Base-by-base conservation (phyloP, 1,140 invertebrate genomes). In the Trichonephila clavata region DNA sequence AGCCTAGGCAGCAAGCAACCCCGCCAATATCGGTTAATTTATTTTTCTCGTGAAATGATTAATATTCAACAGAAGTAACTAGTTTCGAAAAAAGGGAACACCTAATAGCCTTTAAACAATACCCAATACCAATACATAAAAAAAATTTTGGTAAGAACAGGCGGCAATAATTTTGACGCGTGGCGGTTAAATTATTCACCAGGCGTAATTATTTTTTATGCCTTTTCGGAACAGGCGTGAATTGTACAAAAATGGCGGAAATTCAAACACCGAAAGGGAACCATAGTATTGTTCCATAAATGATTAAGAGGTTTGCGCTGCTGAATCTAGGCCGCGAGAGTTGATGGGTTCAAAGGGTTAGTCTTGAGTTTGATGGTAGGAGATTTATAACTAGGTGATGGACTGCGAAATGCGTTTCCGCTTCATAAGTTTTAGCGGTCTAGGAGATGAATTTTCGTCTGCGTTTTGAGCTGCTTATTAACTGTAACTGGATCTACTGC, bases 271-370 rank as follows among this genome's bases (percentile, higher is more conserved):
- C 63, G 43, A 77, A 77, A 21, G 43, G 57, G 61, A 24, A 57
- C 21, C 18, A n/a, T 8, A 20, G 87, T 77, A 89, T 89, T 89
- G 87, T 89, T 89, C 65, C 14, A 57, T 24, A 77, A 39, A 71
- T 50, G 63, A 81, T 90, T 24, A 71, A 80, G 21, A 81, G 43
- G 71, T 18, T 80, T 77, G 39, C 39, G 18, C n/a, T 27, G 39
- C n/a, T 77, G 71, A 83, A 90, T 89, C n/a, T 90, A 81, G 89
- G 89, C n/a, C 89, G 77, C 32, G 32, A 16, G 39, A 50, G 86
- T 50, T 89, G 86, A 60, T 81, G 89, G 77, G 68, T 81, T 81
- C 68, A 90, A 90, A 90, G 89, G 89, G 68, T 81, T 90, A 60
- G 59, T 39, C 77, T 24, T 20, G 71, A 7, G 20, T 32, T 80